Evolutionary conservation across 2,888 invertebrate genomes (phyloP), one percentile per base, ranked within the genome.

Genomic region (Furcula furcula): DNA sequence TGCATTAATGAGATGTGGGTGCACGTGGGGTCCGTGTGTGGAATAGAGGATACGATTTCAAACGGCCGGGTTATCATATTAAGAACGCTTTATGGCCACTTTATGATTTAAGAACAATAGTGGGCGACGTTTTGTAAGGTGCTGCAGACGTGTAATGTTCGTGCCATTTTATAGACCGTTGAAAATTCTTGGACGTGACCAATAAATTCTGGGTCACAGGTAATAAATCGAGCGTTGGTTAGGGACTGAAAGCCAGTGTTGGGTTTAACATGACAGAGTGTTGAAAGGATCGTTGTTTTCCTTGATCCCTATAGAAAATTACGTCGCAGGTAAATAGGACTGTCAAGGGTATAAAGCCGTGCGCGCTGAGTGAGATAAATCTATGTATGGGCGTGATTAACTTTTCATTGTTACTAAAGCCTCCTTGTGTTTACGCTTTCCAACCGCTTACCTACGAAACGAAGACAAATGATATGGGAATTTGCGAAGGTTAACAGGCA

Each of bases 1-100:
- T 76, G 87, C 86, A 85, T 88, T 87, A 88, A 88, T 87, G 78
- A 76, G 81, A 87, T 87, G 81, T 72, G 77, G 77, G 77, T 76
- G 63, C 78, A 75, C 78, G 86, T 85, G 86, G 81, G 87, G 87
- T 82, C 86, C 70, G 72, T 66, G 73, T 72, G 67, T 59, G 46
- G 74, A 73, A 74, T 72, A 59, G 72, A 65, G 61, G 58, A 69
- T 69, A 57, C 55, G 71, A 64, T 72, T 76, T 65, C 67, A 75
- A 80, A 83, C 70, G 71, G 55, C 57, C 63, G 48, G 47, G 57
- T 75, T 80, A 75, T 74, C 72, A 65, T 57, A 74, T 64, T 63
- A 74, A 69, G 71, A 64, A 65, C 60, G 61, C 57, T 73, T 81
- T 77, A 85, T 72, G 50, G 67, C 63, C 60, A 50, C 69, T 74